phyloP scores from a whole-genome alignment of 2,888 invertebrate genomes.

The Drosophila melanosoma region DNA sequence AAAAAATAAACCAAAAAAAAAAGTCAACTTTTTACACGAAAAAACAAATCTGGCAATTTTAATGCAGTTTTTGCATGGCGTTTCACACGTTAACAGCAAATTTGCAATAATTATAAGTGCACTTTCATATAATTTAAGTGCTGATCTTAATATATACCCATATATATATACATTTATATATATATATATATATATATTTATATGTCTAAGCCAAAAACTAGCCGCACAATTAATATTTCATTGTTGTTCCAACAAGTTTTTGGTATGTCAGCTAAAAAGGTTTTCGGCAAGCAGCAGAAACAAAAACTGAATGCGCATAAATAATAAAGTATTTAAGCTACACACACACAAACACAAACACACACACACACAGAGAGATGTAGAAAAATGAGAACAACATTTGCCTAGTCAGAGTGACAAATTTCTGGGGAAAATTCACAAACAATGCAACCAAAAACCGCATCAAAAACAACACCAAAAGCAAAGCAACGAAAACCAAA shows the following conservation, averaged over 20 bases:
- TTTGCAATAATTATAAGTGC: slow-evolving; percentile 64
- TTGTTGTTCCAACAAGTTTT: slow-evolving; percentile 65
- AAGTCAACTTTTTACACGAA: neutral
- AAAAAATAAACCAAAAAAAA: neutral
- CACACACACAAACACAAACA: neutral
- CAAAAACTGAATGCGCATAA: slow-evolving; percentile 62
- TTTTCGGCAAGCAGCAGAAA: slow-evolving; percentile 27
- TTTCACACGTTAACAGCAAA: slow-evolving; percentile 47
- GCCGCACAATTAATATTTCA: slow-evolving; percentile 66
- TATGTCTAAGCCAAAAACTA: slow-evolving; percentile 13
- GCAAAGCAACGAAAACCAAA: slow-evolving; percentile 20
- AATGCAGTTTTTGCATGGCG: slow-evolving; percentile 23
- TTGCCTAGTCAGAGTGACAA: slow-evolving; percentile 61
- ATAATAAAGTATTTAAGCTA: slow-evolving; percentile 70
- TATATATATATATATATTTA: neutral
- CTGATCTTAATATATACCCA: too few relatives aligned
- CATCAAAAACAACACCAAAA: slow-evolving; percentile 43
- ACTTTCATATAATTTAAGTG: slow-evolving; percentile 66
- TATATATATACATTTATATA: neutral
- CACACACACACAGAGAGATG: neutral
- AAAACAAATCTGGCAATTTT: slow-evolving; percentile 23
- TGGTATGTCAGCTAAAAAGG: slow-evolving; percentile 68
- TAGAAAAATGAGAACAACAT: slow-evolving; percentile 33
- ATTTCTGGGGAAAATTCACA: slow-evolving; percentile 52
- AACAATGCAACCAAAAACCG: slow-evolving; percentile 56